These are phyloP conservation scores for Macrotus californicus DNA, from an alignment of 2,113 vertebrate species.

Conservation along the genomic window DNA sequence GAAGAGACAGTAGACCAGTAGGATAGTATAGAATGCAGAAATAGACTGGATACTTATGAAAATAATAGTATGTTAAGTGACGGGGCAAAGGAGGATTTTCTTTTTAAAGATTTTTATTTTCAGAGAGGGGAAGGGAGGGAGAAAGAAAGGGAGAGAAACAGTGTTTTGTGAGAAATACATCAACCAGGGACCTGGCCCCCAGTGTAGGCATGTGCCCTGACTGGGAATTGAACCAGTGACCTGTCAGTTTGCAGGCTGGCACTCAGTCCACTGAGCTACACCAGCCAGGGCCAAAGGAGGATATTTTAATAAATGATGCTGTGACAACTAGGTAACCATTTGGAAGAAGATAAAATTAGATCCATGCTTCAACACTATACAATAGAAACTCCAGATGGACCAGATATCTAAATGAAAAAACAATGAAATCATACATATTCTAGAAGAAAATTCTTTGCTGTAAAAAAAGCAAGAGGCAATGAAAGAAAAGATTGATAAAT, in stretches of 20 bases:
- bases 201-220: too few relatives aligned
- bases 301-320: constrained; percentile 14
- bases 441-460: constrained; percentile 20
- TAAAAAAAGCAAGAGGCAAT: constrained; percentile 25
- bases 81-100: not conserved
- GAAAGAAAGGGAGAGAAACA: too few relatives aligned
- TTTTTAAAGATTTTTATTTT: too few relatives aligned
- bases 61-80: not conserved
- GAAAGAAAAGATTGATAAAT: not conserved
- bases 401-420: constrained; percentile 20
- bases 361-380: not conserved
- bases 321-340: not conserved
- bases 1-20: not conserved
- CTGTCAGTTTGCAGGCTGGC: too few relatives aligned
- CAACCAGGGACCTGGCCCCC: too few relatives aligned
- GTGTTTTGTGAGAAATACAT: too few relatives aligned
- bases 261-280: too few relatives aligned
- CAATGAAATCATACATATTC: not conserved
- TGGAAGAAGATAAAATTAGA: constrained; percentile 13
- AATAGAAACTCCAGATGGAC: not conserved
- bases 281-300: not conserved
- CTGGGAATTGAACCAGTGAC: too few relatives aligned
- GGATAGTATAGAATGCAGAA: not conserved
- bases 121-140: too few relatives aligned
- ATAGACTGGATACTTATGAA: not conserved